Percentiles rank a stretch among this genome's conserved stretches.
Evolutionary conservation across 1,140 invertebrate species (phyloP).

Genomic region (Apis mellifera): Amel_HAv3.1 CM009935.2:7373001-7373500

Average conservation of each 20-base stretch:
- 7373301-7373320: conserved; percentile 95
- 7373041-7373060: conserved; percentile 89
- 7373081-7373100: conserved; percentile 94
- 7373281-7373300: conserved; percentile 94
- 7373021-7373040: conserved; percentile 90
- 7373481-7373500: conserved; percentile 91
- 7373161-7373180: too few relatives aligned
- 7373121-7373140: background rate
- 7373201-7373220: conserved; percentile 96
- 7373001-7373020: conserved; percentile 91
- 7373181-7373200: conserved; percentile 84
- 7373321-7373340: conserved; percentile 97
- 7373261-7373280: conserved; percentile 91
- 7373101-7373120: conserved; percentile 85
- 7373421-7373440: background rate
- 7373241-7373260: conserved; percentile 95
- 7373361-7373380: conserved; percentile 91
- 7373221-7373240: conserved; percentile 98
- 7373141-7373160: background rate
- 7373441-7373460: conserved; percentile 96
- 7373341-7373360: conserved; percentile 96
- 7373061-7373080: conserved; percentile 90
- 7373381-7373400: conserved; percentile 14
- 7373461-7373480: conserved; percentile 96
- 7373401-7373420: too few relatives aligned